Base-by-base conservation (phyloP, 2,797 vertebrate genomes). In the Sorex maritimensis region DNA sequence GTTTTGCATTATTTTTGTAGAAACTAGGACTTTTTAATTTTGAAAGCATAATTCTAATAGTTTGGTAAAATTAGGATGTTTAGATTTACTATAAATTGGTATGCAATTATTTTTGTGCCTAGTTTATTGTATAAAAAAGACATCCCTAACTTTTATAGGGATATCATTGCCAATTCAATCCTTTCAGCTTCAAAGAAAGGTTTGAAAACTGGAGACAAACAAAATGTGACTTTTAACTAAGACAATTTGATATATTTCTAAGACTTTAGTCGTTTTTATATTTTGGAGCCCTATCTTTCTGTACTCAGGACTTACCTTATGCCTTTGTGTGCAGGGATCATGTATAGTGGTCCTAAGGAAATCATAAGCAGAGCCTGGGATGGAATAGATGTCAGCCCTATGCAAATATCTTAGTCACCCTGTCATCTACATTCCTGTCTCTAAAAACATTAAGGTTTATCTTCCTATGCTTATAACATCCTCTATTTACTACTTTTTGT, bases 1-100 rank as follows among this genome's bases (percentile, higher is more conserved):
- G 1, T 19, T 85, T 19, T 15, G 4, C 24, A 13, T 69, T 30
- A 65, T 49, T 83, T 95, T 28, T 74, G 0, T 0, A 30, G 15
- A 17, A 83, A 34, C 3, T 81, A 38, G 61, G 2, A 24, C 87
- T 87, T 95, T 92, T 90, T 38, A 34, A 88, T 65, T 95, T 81
- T 72, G 13, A 23, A 74, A 95, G 30, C 58, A 84, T n/a, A 77
- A 55, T 55, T 55, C 14, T 55, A 55, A 55, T 55, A 12, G 17
- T 55, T 55, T 14, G 4, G 38, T 44, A 91, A 0, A 11, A 21
- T 15, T 3, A 78, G 15, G 13, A n/a, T 90, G 68, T 95, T 95
- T 67, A 93, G 71, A 77, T 88, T 26, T 21, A 71, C 41, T 77
- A 67, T 77, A 81, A 80, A 72, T 2, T n/a, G n/a, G 13, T 44